Conservation (phyloP, 2,888 invertebrate species). For the Pammene fasciana region DNA sequence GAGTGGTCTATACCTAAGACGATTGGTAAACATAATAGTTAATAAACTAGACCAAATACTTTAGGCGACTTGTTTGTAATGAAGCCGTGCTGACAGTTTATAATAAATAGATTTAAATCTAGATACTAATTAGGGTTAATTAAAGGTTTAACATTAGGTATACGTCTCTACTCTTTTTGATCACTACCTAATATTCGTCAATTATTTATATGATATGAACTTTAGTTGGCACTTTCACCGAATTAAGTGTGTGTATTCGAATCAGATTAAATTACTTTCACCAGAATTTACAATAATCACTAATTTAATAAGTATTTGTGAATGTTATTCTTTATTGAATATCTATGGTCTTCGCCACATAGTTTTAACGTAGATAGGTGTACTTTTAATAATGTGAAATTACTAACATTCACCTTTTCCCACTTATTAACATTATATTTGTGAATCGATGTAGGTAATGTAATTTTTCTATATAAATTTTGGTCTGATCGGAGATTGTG, state of each 20-base stretch:
- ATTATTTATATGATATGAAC: conserved; percentile 41
- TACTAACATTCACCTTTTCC: conserved; percentile 35
- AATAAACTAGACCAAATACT: conserved; percentile 42
- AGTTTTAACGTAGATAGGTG: conserved; percentile 34
- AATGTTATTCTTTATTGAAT: conserved; percentile 21
- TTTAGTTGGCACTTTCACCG: conserved; percentile 37
- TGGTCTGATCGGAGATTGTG: conserved; percentile 50
- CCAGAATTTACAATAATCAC: conserved; percentile 8
- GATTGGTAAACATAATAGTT: conserved; percentile 32
- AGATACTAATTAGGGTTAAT: conserved; percentile 38
- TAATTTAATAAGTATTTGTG: conserved; percentile 12
- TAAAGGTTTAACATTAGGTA: conserved; percentile 34
- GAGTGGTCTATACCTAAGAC: conserved; percentile 33
- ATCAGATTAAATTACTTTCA: conserved; percentile 35
- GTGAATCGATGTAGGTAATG: conserved; percentile 48
- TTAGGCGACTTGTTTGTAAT: conserved; percentile 31
- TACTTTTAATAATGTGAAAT: conserved; percentile 32
- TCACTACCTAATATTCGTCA: conserved; percentile 40
- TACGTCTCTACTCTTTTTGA: conserved; percentile 36
- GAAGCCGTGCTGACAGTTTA: conserved; percentile 40
- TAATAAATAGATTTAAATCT: conserved; percentile 28
- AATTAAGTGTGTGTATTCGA: conserved; percentile 35
- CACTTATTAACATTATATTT: conserved; percentile 28
- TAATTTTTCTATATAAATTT: conserved; percentile 49
- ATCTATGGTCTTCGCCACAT: conserved; percentile 20